phyloP scores from a whole-genome alignment of 2,888 invertebrate species.

The Desoria tigrina region DNA sequence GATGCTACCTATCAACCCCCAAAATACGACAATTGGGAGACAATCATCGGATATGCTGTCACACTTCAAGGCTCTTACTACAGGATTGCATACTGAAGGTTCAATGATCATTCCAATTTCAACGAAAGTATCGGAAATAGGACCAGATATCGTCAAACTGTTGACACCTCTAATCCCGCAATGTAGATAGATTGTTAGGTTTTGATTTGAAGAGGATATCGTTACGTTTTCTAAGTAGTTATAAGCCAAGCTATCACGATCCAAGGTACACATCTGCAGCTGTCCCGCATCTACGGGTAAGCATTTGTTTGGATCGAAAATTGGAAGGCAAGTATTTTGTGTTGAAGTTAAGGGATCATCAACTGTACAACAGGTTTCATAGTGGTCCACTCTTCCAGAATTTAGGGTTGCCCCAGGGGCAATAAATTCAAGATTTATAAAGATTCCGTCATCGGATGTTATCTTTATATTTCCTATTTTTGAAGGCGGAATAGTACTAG shows the following conservation, averaged over 20 bases:
- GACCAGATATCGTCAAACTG: conserved; percentile 14
- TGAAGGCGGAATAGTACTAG: conserved; percentile 9
- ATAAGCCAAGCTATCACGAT: not conserved
- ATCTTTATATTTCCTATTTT: conserved; percentile 16
- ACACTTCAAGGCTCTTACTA: conserved; percentile 33
- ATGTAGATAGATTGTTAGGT: not conserved
- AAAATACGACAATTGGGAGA: conserved; percentile 40
- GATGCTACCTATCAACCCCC: conserved; percentile 40
- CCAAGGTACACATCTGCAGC: conserved; percentile 7
- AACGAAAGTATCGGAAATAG: conserved; percentile 17
- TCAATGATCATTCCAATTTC: conserved; percentile 16
- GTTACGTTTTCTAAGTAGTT: not conserved
- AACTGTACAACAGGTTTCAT: conserved; percentile 30
- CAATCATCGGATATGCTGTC: conserved; percentile 39
- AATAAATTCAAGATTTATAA: conserved; percentile 18
- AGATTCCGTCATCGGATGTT: not conserved
- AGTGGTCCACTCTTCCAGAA: conserved; percentile 24
- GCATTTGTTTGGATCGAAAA: not conserved
- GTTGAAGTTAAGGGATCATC: not conserved
- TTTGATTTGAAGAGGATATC: not conserved
- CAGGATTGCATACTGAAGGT: not conserved
- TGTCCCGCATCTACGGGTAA: not conserved
- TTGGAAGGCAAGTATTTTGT: not conserved
- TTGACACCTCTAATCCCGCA: conserved; percentile 36
- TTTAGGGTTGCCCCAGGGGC: conserved; percentile 27